phyloP scores from a whole-genome alignment of 92 coral and sea anemone species.

The Siderastrea siderea region DNA sequence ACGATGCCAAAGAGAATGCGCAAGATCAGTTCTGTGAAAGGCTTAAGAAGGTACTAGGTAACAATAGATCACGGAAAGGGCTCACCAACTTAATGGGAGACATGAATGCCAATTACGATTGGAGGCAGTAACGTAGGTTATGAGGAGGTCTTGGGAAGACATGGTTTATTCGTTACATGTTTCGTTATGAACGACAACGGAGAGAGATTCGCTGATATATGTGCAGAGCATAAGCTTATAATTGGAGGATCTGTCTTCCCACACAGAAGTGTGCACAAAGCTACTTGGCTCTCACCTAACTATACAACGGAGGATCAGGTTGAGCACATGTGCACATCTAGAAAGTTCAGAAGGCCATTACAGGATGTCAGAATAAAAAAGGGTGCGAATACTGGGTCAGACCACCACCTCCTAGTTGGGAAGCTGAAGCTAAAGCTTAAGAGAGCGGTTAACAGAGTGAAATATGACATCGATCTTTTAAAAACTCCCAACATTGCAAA shows the following conservation, averaged over 20 bases:
- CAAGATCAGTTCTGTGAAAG: too few species aligned
- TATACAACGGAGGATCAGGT: slow-evolving; percentile 20
- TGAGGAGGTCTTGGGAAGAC: slow-evolving; percentile 10
- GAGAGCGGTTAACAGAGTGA: too few species aligned
- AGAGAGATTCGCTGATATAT: slow-evolving; percentile 25
- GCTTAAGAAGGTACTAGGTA: too few species aligned
- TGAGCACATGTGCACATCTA: slow-evolving; percentile 3
- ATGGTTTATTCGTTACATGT: not conserved
- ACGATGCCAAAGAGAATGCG: too few species aligned
- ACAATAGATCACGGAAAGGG: too few species aligned
- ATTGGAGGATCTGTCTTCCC: slow-evolving; percentile 23
- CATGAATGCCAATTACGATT: not conserved
- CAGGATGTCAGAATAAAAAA: slow-evolving; percentile 35
- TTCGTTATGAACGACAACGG: slow-evolving; percentile 22
- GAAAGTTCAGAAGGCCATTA: slow-evolving; percentile 13
- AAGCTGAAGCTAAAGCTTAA: too few species aligned
- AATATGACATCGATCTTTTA: too few species aligned
- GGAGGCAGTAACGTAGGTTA: slow-evolving; percentile 28
- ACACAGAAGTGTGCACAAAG: slow-evolving; percentile 5
- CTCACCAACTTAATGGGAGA: slow-evolving; percentile 1
- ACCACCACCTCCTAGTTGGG: not conserved
- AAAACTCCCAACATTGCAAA: too few species aligned
- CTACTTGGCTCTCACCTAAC: slow-evolving; percentile 21
- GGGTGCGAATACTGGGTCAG: slow-evolving; percentile 26
- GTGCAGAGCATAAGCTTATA: slow-evolving; percentile 15